Percentiles rank a stretch among this genome's conserved stretches.
Conservation (phyloP, 2,888 invertebrate genomes). For the Leptinotarsa haldemani region DNA sequence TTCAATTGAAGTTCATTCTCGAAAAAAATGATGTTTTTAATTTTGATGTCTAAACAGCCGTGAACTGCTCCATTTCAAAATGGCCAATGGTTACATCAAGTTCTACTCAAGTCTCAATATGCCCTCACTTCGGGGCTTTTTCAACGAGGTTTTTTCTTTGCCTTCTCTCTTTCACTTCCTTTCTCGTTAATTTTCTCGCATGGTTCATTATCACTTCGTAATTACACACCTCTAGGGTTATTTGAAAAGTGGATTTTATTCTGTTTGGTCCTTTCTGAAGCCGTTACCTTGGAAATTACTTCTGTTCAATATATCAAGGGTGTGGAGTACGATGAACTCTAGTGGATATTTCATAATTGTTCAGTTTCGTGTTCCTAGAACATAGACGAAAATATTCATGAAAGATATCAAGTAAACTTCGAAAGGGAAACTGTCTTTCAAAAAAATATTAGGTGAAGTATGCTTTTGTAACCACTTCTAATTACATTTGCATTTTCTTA, state of each 20-base stretch:
- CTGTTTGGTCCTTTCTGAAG: neutral
- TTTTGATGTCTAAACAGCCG: neutral
- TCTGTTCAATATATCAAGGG: neutral
- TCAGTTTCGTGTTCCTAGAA: too few relatives aligned
- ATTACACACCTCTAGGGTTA: constrained; percentile 10
- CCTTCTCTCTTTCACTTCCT: constrained; percentile 8
- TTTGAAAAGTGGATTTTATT: constrained; percentile 3
- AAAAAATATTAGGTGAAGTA: too few relatives aligned
- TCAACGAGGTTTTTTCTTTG: neutral
- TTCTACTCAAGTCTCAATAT: neutral
- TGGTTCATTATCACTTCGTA: constrained; percentile 20
- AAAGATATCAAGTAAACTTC: too few relatives aligned
- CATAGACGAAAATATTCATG: too few relatives aligned
- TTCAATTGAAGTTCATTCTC: neutral
- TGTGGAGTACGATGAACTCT: neutral
- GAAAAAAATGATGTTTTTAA: neutral
- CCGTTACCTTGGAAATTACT: constrained; percentile 5
- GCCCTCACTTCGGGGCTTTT: neutral
- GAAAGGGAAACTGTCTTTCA: too few relatives aligned
- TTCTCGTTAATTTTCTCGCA: constrained; percentile 17
- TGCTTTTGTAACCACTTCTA: too few relatives aligned
- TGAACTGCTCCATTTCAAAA: neutral
- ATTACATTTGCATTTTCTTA: too few relatives aligned
- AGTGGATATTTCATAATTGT: neutral
- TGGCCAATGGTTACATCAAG: neutral